Percentiles rank a stretch among this genome's conserved stretches.
phyloP scores from a whole-genome alignment of 2,113 vertebrate genomes.

The Oxyruncus cristatus region DNA sequence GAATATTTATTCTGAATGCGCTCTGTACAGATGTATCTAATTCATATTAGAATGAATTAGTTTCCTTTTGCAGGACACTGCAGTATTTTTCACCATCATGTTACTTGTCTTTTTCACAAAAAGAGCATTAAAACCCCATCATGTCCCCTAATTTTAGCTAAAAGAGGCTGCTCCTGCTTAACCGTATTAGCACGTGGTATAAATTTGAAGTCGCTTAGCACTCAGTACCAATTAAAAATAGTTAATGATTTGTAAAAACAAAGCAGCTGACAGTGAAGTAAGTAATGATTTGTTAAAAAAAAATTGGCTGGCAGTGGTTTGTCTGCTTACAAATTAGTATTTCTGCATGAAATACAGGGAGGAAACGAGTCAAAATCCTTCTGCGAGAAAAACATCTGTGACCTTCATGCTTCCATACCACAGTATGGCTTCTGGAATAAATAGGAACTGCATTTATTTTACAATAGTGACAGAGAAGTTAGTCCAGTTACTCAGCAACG shows the following conservation, averaged over 20 bases:
- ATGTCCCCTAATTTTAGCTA: not conserved
- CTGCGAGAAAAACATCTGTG: not conserved
- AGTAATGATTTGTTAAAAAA: not conserved
- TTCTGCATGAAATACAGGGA: not conserved
- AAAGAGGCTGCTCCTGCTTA: not conserved
- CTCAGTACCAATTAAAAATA: not conserved
- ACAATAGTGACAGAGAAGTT: not conserved
- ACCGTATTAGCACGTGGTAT: not conserved
- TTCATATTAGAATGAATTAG: not conserved
- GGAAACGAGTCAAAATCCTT: not conserved
- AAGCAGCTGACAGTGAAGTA: not conserved
- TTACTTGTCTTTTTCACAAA: not conserved
- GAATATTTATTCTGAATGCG: not conserved
- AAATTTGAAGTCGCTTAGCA: not conserved
- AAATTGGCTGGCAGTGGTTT: not conserved
- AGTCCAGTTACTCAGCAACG: not conserved
- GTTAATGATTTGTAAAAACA: not conserved
- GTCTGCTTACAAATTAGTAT: not conserved
- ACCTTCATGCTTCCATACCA: not conserved
- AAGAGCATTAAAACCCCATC: not conserved
- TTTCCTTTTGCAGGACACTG: not conserved
- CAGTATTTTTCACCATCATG: not conserved
- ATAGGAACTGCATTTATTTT: not conserved
- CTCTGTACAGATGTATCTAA: not conserved
- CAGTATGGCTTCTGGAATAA: not conserved